Evolutionary conservation across 2,797 vertebrate genomes (phyloP), one percentile per base, ranked within the genome.

Genomic region (Sus cebifrons): DNA sequence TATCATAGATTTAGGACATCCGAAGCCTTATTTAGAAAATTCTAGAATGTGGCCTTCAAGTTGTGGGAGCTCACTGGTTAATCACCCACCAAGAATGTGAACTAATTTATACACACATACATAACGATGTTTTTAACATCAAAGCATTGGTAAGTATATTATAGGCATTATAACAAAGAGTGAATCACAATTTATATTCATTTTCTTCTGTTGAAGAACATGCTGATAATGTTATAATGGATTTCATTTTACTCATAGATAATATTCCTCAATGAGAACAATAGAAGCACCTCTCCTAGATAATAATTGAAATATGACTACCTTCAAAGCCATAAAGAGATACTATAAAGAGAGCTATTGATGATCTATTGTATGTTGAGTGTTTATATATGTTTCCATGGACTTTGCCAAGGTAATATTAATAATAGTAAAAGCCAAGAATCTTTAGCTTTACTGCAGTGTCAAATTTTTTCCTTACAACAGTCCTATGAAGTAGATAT

Each of bases 281-380:
- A 67, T 23, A 67, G n/a, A 77, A 86, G 91, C 15, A 54, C 70
- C 7, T 49, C 21, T 67, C 10, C 27, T 71, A 36, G 0, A n/a
- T 81, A 93, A 82, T 58, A 62, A 64, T 23, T 70, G 18, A 93
- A 93, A 82, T 79, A 82, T 6, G 10, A 62, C 73, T 77, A 86
- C 4, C 20, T 62, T 52, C 18, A 78, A 86, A 70, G 6, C 13
- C 71, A 65, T 86, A 60, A 89, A 85, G 16, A 62, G 40, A 68
- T 56, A 36, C 56, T 74, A 78, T 56, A 60, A 84, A 82, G 32
- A 74, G 2, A 40, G 5, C 9, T 91, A 44, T 21, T n/a, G 15
- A 87, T 44, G 2, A 18, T 86, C 49, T 86, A 32, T 83, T 44
- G 25, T 32, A 6, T 56, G 6, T 77, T 84, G 83, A 8, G 13